Evolutionary conservation across 2,888 invertebrate species (phyloP), one percentile per base, ranked within the genome.

Genomic region (Ophion ellenae): DNA sequence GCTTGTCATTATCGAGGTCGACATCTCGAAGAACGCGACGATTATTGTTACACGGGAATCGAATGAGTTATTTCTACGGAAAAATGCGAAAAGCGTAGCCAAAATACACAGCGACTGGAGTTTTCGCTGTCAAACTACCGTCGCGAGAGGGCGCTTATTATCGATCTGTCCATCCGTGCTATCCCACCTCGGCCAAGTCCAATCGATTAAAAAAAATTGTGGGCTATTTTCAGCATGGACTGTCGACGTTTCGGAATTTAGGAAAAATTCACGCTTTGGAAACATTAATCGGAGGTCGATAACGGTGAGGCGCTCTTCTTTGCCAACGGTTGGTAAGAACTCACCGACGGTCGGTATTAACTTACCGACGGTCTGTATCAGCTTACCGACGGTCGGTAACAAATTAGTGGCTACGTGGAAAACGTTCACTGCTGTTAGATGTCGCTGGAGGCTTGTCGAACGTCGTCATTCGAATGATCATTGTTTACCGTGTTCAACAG

Each of bases 1-100:
- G 90, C 96, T 96, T 67, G 94, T 91, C 92, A 94, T 94, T 75
- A 90, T 88, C 67, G 90, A 88, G 63, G 87, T 81, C 57, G 90
- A 89, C 89, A 90, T 89, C n/a, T 71, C 59, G 28, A 53, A 57
- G 32, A 69, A 67, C 53, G 5, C 17, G 53, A 17, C 53, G 17
- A 53, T 53, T 53, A 53, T 53, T 40, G 40, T 40, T 53, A 11
- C 5, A 14, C 17, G 14, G 53, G 14, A 53, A 53, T 53, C 5
- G 59, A 45, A 69, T 45, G 11, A 53, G 2, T 17, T 53, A 14
- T 53, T 53, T 53, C 4, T 5, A 14, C 17, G 17, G 53, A 17
- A 53, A 53, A 11, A 53, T 53, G 17, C 17, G 14, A 53, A 73
- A 73, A 59, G 32, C 59, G 57, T 11, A 11, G 61, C 40, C 20